Conservation (phyloP, 1,140 invertebrate genomes). For the Drosophila repletoides region DNA sequence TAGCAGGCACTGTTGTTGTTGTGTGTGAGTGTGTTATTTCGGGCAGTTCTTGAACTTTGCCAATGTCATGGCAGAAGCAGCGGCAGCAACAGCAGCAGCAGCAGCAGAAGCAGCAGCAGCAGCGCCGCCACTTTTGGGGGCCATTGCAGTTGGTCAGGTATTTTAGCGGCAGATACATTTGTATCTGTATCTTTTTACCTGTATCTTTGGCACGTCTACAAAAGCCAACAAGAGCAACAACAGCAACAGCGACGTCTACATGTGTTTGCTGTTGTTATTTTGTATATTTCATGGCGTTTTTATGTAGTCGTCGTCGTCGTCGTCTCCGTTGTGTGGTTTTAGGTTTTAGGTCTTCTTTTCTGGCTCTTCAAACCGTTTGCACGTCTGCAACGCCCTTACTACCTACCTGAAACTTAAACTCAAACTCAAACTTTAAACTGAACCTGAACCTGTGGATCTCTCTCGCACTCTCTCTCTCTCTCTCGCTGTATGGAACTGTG, state of each 20-base stretch:
- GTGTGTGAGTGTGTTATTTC: conserved; percentile 33
- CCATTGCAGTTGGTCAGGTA: conserved; percentile 58
- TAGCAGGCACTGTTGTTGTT: background rate
- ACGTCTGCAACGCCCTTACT: conserved; percentile 65
- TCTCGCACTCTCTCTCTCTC: conserved; percentile 15
- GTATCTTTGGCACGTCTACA: conserved; percentile 72
- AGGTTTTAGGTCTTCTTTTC: conserved; percentile 47
- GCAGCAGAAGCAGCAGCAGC: conserved; percentile 1
- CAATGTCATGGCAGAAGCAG: conserved; percentile 50
- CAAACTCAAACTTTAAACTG: background rate
- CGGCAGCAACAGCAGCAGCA: conserved; percentile 5
- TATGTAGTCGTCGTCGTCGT: conserved; percentile 45
- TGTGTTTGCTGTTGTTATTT: conserved; percentile 70
- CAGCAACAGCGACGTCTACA: conserved; percentile 59
- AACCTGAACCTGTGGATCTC: conserved; percentile 4
- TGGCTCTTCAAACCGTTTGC: conserved; percentile 15
- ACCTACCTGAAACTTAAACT: conserved; percentile 47
- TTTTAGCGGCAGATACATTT: conserved; percentile 61
- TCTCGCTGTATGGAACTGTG: too few species aligned
- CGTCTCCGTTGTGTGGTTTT: conserved; percentile 43
- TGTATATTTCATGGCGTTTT: conserved; percentile 64
- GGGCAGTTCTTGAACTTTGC: conserved; percentile 55
- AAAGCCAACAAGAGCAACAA: conserved; percentile 21
- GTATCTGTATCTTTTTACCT: conserved; percentile 75
- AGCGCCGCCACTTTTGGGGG: conserved; percentile 39